These are phyloP conservation scores for Drosophila rufa DNA, from an alignment of 1,140 invertebrate species.

Conservation along the genomic window DNA sequence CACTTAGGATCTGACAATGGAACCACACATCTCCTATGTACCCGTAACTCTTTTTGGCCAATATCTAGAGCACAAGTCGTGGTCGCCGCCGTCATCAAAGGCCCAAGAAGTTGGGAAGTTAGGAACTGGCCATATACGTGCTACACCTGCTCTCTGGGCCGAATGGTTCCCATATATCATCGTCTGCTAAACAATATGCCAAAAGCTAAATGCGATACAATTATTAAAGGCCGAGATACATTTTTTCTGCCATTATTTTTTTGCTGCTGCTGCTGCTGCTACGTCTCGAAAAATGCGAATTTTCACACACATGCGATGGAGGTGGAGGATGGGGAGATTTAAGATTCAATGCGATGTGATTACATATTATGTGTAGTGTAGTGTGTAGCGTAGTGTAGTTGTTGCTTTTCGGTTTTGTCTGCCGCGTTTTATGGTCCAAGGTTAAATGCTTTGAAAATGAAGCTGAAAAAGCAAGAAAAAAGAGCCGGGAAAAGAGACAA, in stretches of 20 bases:
- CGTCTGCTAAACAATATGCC: constrained; percentile 75
- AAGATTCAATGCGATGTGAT: constrained; percentile 81
- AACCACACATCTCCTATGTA: constrained; percentile 20
- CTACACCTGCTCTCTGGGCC: constrained; percentile 51
- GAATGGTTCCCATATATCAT: constrained; percentile 66
- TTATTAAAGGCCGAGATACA: constrained; percentile 67
- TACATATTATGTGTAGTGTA: constrained; percentile 67
- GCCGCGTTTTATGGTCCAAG: constrained; percentile 84
- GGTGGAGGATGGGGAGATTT: constrained; percentile 27
- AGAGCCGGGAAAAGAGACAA: constrained; percentile 23
- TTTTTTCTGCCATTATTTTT: constrained; percentile 41
- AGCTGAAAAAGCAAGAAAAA: constrained; percentile 54
- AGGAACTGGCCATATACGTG: constrained; percentile 8
- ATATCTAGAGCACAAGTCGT: constrained; percentile 41
- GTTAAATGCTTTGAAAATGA: constrained; percentile 77
- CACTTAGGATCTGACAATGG: constrained; percentile 71
- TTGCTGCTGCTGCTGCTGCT: constrained; percentile 16
- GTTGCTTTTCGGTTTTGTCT: constrained; percentile 55
- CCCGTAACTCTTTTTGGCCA: constrained; percentile 20
- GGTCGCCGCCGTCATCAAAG: constrained; percentile 32
- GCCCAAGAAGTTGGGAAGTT: constrained; percentile 21
- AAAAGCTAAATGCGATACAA: constrained; percentile 78
- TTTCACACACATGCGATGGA: constrained; percentile 70
- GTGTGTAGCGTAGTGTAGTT: constrained; percentile 37
- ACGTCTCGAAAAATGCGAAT: constrained; percentile 64